Evolutionary conservation across 2,888 invertebrate genomes (phyloP).

Genomic region (Horisme vitalbata): DNA sequence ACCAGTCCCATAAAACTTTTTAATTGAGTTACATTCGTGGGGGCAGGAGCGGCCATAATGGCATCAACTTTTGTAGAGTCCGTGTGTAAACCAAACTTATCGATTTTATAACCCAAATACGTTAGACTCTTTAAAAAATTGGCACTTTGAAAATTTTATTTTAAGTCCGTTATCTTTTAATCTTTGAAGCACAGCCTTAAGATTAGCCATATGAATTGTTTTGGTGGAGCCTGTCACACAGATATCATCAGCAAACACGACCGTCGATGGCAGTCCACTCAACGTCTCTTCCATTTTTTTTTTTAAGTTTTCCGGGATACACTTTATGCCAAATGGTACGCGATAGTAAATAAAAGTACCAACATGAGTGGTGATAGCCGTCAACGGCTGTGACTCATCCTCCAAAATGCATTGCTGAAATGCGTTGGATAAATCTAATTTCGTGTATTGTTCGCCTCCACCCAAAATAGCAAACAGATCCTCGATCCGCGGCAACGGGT

Average conservation of each 20-base stretch:
- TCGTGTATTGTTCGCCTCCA: conserved; percentile 2
- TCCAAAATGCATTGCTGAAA: conserved; percentile 8
- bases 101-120: too few species aligned
- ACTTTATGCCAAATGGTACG: conserved; percentile 13
- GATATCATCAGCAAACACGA: conserved; percentile 35
- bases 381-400: conserved; percentile 12
- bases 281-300: conserved; percentile 37
- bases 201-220: not conserved
- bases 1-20: too few species aligned
- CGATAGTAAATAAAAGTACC: conserved; percentile 18
- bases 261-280: conserved; percentile 27
- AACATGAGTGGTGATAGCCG: conserved; percentile 21
- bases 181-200: not conserved
- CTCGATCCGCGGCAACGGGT: conserved; percentile 8
- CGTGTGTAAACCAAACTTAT: too few species aligned
- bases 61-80: too few species aligned
- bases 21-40: too few species aligned
- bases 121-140: not conserved
- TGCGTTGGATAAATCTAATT: conserved; percentile 11
- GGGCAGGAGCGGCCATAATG: too few species aligned
- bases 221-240: conserved; percentile 19
- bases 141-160: too few species aligned
- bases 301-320: conserved; percentile 37
- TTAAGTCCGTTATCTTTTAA: not conserved
- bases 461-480: conserved; percentile 6